Evolutionary conservation across 2,888 invertebrate genomes (phyloP), one percentile per base, ranked within the genome.

Genomic region (Eristalinus sepulchralis): DNA sequence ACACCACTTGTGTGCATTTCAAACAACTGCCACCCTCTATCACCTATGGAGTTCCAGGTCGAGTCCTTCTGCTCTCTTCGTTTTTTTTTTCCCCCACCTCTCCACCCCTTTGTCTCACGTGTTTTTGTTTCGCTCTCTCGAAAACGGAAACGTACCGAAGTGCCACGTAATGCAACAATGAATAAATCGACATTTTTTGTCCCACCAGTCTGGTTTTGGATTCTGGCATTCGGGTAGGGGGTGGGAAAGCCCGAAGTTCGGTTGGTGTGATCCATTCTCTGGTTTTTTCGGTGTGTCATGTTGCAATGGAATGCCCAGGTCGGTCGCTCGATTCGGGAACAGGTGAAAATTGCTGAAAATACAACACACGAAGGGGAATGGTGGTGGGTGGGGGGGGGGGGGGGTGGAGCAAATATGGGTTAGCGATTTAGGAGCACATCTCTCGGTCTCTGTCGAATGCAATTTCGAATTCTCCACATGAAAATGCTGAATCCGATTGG

Each of bases 161-260:
- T 64, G 82, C 86, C 62, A 86, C 75, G 82, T 75, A 86, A 86
- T 83, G 86, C 83, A 83, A 86, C 86, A 86, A 86, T 86, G 86
- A 86, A 86, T 86, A 83, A 83, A 86, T 86, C 78, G 82, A 75
- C 82, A 71, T 86, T 71, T 82, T 82, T 83, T 76, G 60, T 66
- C 77, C 63, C 70, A 70, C 47, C 53, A 47, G 34, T 55, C 60
- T 34, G 34, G 22, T 64, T n/a, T 66, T 79, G 63, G 59, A 17
- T 36, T 76, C 60, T 17, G 33, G 36, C 27, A 34, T 55, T 17
- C 33, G 55, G 22, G 27, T 67, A n/a, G 20, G 0, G 47, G 47
- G 47, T 6, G 47, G 17, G 27, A 27, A 27, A 27, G 27, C 27
- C 5, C 17, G 47, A 6, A 17, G 55, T 71, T 75, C 59, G 24